Evolutionary conservation across 2,888 invertebrate species (phyloP).

Genomic region (Heliconius aoede): DNA sequence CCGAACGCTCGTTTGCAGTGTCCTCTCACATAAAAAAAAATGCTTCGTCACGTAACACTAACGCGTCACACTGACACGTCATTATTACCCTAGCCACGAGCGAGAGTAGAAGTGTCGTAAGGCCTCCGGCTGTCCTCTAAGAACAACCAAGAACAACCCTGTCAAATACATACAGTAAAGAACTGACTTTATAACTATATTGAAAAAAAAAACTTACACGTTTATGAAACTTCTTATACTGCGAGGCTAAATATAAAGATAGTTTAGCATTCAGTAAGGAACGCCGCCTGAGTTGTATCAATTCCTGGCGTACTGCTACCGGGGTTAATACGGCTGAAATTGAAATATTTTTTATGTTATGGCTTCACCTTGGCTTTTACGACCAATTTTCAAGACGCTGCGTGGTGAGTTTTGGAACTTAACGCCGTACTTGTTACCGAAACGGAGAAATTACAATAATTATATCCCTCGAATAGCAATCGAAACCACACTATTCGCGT

Average conservation of each 20-base stretch:
- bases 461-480: too few species aligned
- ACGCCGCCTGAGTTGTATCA: slow-evolving; percentile 60
- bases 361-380: not conserved
- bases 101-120: too few species aligned
- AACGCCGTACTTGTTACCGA: not conserved
- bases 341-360: not conserved
- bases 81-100: too few species aligned
- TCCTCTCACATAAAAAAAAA: too few species aligned
- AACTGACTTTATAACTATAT: not conserved
- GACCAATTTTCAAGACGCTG: not conserved
- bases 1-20: too few species aligned
- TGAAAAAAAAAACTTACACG: slow-evolving; percentile 57
- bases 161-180: too few species aligned
- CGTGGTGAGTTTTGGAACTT: not conserved
- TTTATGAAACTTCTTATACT: slow-evolving; percentile 66
- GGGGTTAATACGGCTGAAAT: slow-evolving; percentile 58
- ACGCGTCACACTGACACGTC: too few species aligned
- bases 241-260: slow-evolving; percentile 62
- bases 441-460: not conserved
- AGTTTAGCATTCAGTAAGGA: slow-evolving; percentile 66
- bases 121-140: too few species aligned
- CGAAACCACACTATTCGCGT: too few species aligned
- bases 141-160: too few species aligned
- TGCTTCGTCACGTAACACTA: too few species aligned
- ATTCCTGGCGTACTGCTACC: slow-evolving; percentile 63